Conservation (phyloP, 1,140 invertebrate genomes). For the Hypothenemus hampei region DNA sequence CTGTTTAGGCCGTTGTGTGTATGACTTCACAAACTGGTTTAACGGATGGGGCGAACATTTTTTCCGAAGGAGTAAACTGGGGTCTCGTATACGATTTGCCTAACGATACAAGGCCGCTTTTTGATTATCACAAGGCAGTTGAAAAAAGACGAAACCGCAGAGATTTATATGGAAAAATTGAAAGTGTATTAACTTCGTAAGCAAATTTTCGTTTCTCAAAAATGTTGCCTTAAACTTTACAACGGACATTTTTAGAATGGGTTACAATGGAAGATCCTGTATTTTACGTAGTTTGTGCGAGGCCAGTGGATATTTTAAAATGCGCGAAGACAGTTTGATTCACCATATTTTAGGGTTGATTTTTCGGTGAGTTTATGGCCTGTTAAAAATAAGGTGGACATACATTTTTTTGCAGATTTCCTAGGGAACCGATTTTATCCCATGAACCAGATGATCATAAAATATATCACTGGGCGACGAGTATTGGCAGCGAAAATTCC, state of each 20-base stretch:
- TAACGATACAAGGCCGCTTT: slow-evolving; percentile 56
- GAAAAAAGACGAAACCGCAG: slow-evolving; percentile 52
- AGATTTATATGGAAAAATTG: slow-evolving; percentile 62
- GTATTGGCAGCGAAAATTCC: slow-evolving; percentile 44
- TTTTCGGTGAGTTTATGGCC: slow-evolving; percentile 18
- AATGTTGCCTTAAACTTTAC: too few species aligned
- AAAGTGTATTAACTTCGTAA: slow-evolving; percentile 66
- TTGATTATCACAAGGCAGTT: slow-evolving; percentile 39
- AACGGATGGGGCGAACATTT: slow-evolving; percentile 51
- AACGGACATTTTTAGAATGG: slow-evolving; percentile 30
- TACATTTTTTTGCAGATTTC: slow-evolving; percentile 47
- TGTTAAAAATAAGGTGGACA: neutral
- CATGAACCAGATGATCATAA: slow-evolving; percentile 62
- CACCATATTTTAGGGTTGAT: slow-evolving; percentile 20
- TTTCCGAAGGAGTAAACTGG: slow-evolving; percentile 68
- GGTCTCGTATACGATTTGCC: slow-evolving; percentile 72
- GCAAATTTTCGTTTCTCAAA: slow-evolving; percentile 35
- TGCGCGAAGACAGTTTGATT: slow-evolving; percentile 22
- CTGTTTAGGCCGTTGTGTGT: slow-evolving; percentile 30
- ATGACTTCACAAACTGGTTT: slow-evolving; percentile 29
- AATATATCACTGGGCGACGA: slow-evolving; percentile 61
- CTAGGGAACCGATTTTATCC: slow-evolving; percentile 55
- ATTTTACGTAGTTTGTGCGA: slow-evolving; percentile 52
- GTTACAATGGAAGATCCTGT: slow-evolving; percentile 47
- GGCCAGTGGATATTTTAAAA: slow-evolving; percentile 32